Evolutionary conservation across 2,797 vertebrate genomes (phyloP), one percentile per base, ranked within the genome.

Genomic region (Myotis findleyi): DNA sequence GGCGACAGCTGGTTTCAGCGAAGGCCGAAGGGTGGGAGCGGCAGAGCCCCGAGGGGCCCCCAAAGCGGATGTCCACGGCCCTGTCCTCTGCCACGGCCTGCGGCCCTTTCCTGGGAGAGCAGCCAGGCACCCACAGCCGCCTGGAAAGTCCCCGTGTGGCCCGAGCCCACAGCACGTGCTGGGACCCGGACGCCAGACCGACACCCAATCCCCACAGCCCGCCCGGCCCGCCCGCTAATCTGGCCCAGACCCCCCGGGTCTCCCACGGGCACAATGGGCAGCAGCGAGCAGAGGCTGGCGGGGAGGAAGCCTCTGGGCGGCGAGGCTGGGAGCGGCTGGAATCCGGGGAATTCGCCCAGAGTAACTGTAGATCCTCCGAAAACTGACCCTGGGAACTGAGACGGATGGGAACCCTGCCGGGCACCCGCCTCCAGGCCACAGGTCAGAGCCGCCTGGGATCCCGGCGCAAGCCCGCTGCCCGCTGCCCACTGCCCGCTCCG

Each of bases 311-410:
- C 69, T 82, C 75, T 80, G 92, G 91, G n/a, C 57, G 77, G 95
- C 68, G 51, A 89, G 96, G 96, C 91, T 77, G 94, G 93, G 93
- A 95, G 64, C 18, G 93, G 57, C 71, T 96, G 97, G 97, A 97
- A 97, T 97, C 95, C 0, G 94, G 96, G 80, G 97, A 97, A 96
- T 97, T 95, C 93, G 92, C 86, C 91, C 96, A 30, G 69, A 93
- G 97, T 97, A 97, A 97, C 57, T 80, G 97, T 96, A 97, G 97
- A 89, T 80, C 81, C 96, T 93, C 94, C 5, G 97, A 96, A 97
- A 96, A 76, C 90, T 1, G 2, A 94, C 84, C 89, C 20, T 6
- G 91, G 83, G 87, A 96, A 89, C 47, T 17, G 96, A 97, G 97
- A 64, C 8, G 72, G 92, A 91, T 94, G 96, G 89, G 96, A 95